Percentiles rank a stretch among this genome's conserved stretches.
phyloP scores from a whole-genome alignment of 2,797 vertebrate genomes.

The Anabas testudineus region DNA sequence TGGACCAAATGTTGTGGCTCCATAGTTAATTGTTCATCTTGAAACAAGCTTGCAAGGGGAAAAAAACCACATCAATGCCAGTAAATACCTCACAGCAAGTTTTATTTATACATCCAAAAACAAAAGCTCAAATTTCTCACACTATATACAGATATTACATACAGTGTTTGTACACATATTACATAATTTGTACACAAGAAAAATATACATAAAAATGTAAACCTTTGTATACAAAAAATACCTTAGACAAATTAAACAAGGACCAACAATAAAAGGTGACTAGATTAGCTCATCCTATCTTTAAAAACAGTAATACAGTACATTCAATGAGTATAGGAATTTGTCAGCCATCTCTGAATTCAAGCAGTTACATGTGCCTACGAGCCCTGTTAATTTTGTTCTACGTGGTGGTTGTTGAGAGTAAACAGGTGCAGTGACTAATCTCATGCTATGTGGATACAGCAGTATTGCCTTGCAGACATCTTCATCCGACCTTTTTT shows the following conservation, averaged over 20 bases:
- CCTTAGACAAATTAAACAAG: constrained; percentile 99
- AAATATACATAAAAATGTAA: constrained; percentile 99
- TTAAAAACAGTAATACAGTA: constrained; percentile 98
- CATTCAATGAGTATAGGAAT: constrained; percentile 99
- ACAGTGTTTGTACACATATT: constrained; percentile 99
- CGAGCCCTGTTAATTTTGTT: constrained; percentile 84
- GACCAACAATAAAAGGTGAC: constrained; percentile 99
- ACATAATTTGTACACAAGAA: constrained; percentile 99
- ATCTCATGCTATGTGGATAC: constrained; percentile 86
- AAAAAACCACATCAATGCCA: constrained; percentile 46
- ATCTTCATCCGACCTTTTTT: constrained; percentile 53
- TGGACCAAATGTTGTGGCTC: too few species aligned
- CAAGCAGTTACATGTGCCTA: constrained; percentile 84
- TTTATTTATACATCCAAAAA: constrained; percentile 99
- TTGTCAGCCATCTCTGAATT: constrained; percentile 90
- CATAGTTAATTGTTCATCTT: too few species aligned
- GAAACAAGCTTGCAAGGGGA: too few species aligned
- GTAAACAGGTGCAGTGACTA: constrained; percentile 75
- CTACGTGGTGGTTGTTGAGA: constrained; percentile 82
- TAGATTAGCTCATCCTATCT: constrained; percentile 95
- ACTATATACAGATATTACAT: constrained; percentile 99
- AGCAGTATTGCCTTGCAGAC: constrained; percentile 73
- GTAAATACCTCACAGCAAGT: constrained; percentile 98
- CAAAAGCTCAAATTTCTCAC: constrained; percentile 98
- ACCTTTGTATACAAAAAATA: constrained; percentile 99